Conservation (phyloP, 2,888 invertebrate species). For the Bellardia bayeri region DNA sequence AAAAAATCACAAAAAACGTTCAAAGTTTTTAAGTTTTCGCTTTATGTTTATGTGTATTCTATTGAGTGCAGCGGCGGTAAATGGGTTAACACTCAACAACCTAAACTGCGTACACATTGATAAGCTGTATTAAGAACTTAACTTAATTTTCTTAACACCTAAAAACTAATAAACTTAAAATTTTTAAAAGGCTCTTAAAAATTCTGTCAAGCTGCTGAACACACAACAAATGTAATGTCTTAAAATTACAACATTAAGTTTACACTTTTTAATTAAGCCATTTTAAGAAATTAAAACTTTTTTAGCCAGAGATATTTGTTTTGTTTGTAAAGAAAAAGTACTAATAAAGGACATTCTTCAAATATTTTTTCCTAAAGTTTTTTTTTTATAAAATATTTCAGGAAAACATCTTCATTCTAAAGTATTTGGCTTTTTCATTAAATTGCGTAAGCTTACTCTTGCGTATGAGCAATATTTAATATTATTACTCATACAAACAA, state of each 20-base stretch:
- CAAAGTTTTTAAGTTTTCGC: too few species aligned
- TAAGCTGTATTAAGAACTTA: too few species aligned
- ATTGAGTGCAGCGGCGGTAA: too few species aligned
- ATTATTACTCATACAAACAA: not conserved
- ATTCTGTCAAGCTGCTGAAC: not conserved
- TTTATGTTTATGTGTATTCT: too few species aligned
- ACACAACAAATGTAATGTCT: not conserved
- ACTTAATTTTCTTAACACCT: too few species aligned
- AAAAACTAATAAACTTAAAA: too few species aligned
- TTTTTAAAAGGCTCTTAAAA: not conserved
- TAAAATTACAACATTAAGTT: not conserved
- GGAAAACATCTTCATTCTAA: not conserved
- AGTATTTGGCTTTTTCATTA: not conserved
- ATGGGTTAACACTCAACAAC: too few species aligned
- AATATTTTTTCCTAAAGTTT: not conserved
- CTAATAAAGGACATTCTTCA: not conserved
- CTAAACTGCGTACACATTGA: too few species aligned
- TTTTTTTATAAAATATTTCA: not conserved
- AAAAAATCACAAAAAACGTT: too few species aligned
- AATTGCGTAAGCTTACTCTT: not conserved
- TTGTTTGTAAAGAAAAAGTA: not conserved
- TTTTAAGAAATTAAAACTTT: not conserved
- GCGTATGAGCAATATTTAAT: not conserved
- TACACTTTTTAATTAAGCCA: not conserved
- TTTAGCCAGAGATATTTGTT: not conserved